A percentile compares a stretch with the other conserved stretches of the same genome.
These are phyloP conservation scores for Drosophila kikkawai DNA, from an alignment of 1,140 invertebrate species.

Conservation along the genomic window DNA sequence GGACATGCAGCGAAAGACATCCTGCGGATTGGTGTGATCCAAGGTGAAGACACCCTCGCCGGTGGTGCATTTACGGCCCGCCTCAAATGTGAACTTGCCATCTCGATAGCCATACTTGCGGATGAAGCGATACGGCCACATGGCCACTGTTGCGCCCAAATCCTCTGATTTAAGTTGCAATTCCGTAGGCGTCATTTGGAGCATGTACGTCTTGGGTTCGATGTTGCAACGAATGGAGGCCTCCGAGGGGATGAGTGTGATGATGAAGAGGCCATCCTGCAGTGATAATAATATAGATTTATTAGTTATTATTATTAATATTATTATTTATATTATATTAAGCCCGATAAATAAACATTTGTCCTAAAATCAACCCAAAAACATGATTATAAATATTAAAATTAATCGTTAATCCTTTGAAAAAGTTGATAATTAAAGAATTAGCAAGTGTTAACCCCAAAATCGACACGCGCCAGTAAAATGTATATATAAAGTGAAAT, in stretches of 20 bases:
- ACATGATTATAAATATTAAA: neutral
- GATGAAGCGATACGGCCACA: slow-evolving; percentile 95
- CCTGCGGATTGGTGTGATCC: slow-evolving; percentile 91
- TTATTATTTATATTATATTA: too few relatives aligned
- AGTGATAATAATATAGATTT: neutral
- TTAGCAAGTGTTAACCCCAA: neutral
- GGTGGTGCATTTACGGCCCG: slow-evolving; percentile 94
- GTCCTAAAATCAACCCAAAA: neutral
- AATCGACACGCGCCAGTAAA: slow-evolving; percentile 12
- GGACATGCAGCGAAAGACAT: slow-evolving; percentile 92
- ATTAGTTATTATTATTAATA: neutral
- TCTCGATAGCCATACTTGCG: slow-evolving; percentile 92
- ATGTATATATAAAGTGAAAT: neutral
- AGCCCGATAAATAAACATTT: neutral
- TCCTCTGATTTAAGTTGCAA: slow-evolving; percentile 90
- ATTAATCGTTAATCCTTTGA: neutral
- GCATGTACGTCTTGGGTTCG: slow-evolving; percentile 89
- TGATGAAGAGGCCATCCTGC: slow-evolving; percentile 90
- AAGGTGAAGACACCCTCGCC: slow-evolving; percentile 94
- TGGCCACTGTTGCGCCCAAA: slow-evolving; percentile 88
- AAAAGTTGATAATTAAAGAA: neutral
- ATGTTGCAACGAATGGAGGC: slow-evolving; percentile 91
- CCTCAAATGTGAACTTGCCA: slow-evolving; percentile 95
- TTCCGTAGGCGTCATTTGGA: slow-evolving; percentile 90
- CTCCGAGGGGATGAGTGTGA: slow-evolving; percentile 91